Evolutionary conservation across 2,888 invertebrate species (phyloP), one percentile per base, ranked within the genome.

Genomic region (Coelopa pilipes): DNA sequence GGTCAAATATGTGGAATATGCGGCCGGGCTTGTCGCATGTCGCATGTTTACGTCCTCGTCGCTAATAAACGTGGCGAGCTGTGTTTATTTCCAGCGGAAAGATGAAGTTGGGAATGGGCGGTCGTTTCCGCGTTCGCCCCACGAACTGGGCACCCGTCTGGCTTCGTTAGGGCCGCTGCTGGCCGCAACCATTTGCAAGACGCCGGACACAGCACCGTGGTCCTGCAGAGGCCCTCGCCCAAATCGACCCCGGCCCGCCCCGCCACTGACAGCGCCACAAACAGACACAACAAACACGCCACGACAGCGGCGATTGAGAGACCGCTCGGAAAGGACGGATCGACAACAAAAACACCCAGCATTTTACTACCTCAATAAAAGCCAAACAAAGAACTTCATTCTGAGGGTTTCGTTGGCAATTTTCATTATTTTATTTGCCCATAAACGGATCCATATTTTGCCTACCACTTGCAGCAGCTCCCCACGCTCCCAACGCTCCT

Each of bases 381-480:
- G 82, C 78, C 82, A 80, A 85, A 84, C 82, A 85, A 84, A 82
- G 69, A 70, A 80, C 81, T 80, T 80, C 74, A 79, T 79, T 76
- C 77, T 70, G 74, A 75, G 75, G 77, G 80, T 83, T 80, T 82
- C 80, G 81, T 82, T 82, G 80, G 84, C 82, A 81, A 85, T 86
- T 85, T 85, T 81, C 85, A 85, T 86, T 84, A 86, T 85, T 86
- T 86, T 86, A 86, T 86, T 86, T 82, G 81, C 81, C 82, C 79
- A 85, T 86, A 85, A 85, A 85, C 82, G 82, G 80, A 82, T 80
- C 79, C 79, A 82, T 83, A 84, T 81, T 76, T 70, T 70, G 70
- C 60, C 60, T 49, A 60, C 70, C 34, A 60, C 19, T 59, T 19
- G 21, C n/a, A 34, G 15, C 17, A 10, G 24, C 53, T 9, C 9